Evolutionary conservation across 1,140 invertebrate genomes (phyloP).

Genomic region (Hermatobates lingyangjiaoensis): DNA sequence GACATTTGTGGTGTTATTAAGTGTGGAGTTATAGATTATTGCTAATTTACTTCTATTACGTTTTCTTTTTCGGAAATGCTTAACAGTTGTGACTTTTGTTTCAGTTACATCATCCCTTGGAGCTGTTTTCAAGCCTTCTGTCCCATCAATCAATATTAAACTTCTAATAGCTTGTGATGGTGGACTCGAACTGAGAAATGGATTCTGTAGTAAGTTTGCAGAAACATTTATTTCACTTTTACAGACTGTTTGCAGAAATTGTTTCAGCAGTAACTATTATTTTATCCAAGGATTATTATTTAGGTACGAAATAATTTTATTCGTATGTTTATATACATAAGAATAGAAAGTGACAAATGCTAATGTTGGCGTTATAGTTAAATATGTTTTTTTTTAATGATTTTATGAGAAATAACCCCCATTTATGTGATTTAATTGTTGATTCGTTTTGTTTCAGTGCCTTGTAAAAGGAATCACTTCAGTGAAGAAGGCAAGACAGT

Average conservation of each 20-base stretch:
- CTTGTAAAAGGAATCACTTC: conserved; percentile 22
- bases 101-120: neutral
- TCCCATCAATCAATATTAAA: conserved; percentile 3
- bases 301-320: neutral
- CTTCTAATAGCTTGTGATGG: conserved; percentile 5
- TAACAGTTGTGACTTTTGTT: too few relatives aligned
- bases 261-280: neutral
- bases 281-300: neutral
- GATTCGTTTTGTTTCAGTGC: conserved; percentile 22
- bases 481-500: conserved; percentile 23
- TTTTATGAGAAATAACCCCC: too few relatives aligned
- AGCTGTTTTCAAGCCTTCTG: too few relatives aligned
- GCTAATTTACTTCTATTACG: too few relatives aligned
- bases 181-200: neutral
- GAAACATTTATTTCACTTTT: neutral
- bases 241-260: neutral
- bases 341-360: neutral
- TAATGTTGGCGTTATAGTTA: too few relatives aligned
- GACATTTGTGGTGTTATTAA: too few relatives aligned
- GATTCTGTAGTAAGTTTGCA: conserved; percentile 4
- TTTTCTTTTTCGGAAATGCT: too few relatives aligned
- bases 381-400: too few relatives aligned
- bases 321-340: neutral
- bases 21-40: too few relatives aligned
- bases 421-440: too few relatives aligned